Evolutionary conservation across 2,797 vertebrate species (phyloP), one percentile per base, ranked within the genome.

Genomic region (Dromococcyx pavoninus): DNA sequence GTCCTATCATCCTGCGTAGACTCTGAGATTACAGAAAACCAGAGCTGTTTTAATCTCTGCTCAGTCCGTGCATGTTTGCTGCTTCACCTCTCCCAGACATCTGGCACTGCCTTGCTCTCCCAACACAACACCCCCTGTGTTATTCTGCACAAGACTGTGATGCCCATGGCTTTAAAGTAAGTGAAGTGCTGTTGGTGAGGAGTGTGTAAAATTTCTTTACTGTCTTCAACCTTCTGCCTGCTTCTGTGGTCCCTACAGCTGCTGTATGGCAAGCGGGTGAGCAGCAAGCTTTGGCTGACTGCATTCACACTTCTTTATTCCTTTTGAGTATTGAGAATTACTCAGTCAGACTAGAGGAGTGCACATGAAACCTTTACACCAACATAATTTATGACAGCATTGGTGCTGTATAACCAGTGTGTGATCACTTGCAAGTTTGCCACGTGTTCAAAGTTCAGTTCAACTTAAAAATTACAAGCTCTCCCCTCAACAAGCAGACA

Each of bases 371-470:
- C 57, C 17, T 24, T 64, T 53, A 46, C 11, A 44, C 25, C 30
- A 50, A 37, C 3, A 0, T 33, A 21, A 22, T 27, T 86, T 0
- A 0, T 57, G 46, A 19, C 33, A 33, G 60, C 13, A 30, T 30
- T 64, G 54, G 17, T 81, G 39, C 58, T 75, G 2, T 51, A 3
- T 51, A 53, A 33, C 24, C 50, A 50, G 39, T 17, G 24, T 78
- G 32, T 65, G 50, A 35, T 18, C 22, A 41, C 13, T 10, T 83
- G 35, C 22, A 60, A 19, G 7, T 44, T 91, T 84, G 94, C 41
- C 41, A 48, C 17, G 67, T 71, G 32, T 61, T 87, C 43, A 71
- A 43, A 67, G 30, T 73, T 91, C 43, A 43, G 6, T 78, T 81
- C 35, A 66, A 4, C 17, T 62, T 60, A 67, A 46, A 79, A 81